Evolutionary conservation across 1,140 invertebrate species (phyloP), one percentile per base, ranked within the genome.

Genomic region (Drosophila truncata): DNA sequence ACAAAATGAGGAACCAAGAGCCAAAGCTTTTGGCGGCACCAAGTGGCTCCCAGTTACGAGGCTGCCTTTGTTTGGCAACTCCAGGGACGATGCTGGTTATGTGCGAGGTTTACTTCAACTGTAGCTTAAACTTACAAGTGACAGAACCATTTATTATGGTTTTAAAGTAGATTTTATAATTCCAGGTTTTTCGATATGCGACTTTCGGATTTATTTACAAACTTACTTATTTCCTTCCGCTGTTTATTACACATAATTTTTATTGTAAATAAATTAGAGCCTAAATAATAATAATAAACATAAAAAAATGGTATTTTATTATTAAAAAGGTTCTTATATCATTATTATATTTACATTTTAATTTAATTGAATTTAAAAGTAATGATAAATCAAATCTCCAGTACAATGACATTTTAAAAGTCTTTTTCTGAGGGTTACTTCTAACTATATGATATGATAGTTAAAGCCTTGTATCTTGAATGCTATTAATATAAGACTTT

Each of bases 11-110:
- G 54, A 41, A 35, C 41, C 11, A 23, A 39, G 29, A 46, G 71
- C 16, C 27, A 52, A 14, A 41, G 61, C 74, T 67, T 39, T 49
- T 35, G 72, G 69, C 58, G 29, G 41, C 66, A 71, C 55, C 73
- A 66, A 77, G 55, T 77, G 73, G 62, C 61, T 58, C 33, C 69
- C 37, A 35, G 42, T 72, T 72, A 72, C 69, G 66, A 49, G 47
- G 39, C 39, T 65, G 62, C 62, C 73, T 77, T 77, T 77, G 73
- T 77, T 77, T 77, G 46, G 54, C 66, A n/a, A 25, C 66, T 72
- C 44, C 50, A 72, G 69, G 50, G 50, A 69, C 65, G 63, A 49
- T 42, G 39, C 33, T 39, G 16, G 62, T 33, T 31, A 39, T 37
- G 18, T 35, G 33, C 65, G 62, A 69, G 65, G 65, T 66, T 27